phyloP scores from a whole-genome alignment of 2,113 vertebrate species.

The Trachemys scripta region DNA sequence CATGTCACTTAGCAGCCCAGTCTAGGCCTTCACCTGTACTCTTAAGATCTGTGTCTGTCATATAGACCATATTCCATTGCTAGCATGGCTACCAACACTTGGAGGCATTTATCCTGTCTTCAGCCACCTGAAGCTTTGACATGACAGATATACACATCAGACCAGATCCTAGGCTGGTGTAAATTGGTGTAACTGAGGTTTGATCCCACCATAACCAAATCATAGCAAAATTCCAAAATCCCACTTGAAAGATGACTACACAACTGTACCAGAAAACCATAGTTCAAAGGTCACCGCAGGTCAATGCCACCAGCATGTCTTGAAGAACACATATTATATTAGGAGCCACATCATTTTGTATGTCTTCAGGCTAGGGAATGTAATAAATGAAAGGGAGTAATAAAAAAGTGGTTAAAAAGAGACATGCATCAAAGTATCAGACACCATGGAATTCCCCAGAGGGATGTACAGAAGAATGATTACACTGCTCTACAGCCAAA shows the following conservation, averaged over 20 bases:
- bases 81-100: not conserved
- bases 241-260: not conserved
- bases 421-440: conserved; percentile 35
- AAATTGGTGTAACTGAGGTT: not conserved
- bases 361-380: conserved; percentile 57
- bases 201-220: not conserved
- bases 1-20: not conserved
- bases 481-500: too few species aligned
- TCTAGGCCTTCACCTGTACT: not conserved
- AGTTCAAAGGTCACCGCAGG: not conserved
- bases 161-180: not conserved
- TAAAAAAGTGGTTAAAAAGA: not conserved
- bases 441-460: conserved; percentile 57
- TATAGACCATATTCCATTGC: not conserved
- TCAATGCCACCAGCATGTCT: conserved; percentile 5
- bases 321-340: not conserved
- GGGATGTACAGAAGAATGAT: conserved; percentile 7
- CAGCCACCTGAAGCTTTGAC: not conserved
- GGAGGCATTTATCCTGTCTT: not conserved
- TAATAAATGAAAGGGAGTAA: conserved; percentile 30
- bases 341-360: not conserved
- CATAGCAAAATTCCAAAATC: not conserved
- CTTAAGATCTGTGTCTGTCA: not conserved
- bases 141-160: not conserved
- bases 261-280: not conserved